These are phyloP conservation scores for Tetheella fluctuosa DNA, from an alignment of 2,888 invertebrate species.

Conservation along the genomic window DNA sequence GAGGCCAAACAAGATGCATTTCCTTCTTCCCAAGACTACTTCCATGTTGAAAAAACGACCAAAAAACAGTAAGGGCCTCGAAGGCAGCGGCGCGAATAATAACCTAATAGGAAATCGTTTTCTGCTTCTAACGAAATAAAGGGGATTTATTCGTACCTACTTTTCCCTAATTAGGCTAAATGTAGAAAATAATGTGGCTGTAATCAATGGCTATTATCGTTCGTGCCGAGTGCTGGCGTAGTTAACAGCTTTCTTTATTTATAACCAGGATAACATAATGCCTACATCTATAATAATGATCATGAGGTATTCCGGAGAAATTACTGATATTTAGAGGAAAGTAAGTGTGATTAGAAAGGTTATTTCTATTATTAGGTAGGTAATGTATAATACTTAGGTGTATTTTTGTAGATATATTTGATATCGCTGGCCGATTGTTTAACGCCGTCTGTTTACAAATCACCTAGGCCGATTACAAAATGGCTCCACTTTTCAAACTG, in stretches of 20 bases:
- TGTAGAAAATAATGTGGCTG: neutral
- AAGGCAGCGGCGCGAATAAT: conserved; percentile 56
- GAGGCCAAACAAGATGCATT: conserved; percentile 49
- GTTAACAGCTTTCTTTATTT: neutral
- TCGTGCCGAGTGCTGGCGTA: neutral
- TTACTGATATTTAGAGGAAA: neutral
- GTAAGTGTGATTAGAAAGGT: neutral
- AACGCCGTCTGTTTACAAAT: no score
- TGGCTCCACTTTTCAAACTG: no score
- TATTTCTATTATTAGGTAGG: neutral
- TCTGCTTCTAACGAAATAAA: conserved; percentile 38
- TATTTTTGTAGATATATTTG: neutral
- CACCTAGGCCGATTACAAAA: no score
- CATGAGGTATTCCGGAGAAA: neutral
- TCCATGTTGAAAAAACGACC: conserved; percentile 56
- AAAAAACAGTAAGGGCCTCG: conserved; percentile 52
- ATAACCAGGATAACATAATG: neutral
- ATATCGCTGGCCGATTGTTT: no score
- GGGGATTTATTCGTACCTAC: conserved; percentile 17
- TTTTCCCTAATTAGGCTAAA: conserved; percentile 15
- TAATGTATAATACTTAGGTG: neutral
- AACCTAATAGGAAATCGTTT: conserved; percentile 50
- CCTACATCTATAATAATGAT: neutral
- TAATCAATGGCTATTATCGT: conserved; percentile 3
- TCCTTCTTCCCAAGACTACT: conserved; percentile 47